A percentile compares a stretch with the other conserved stretches of the same genome.
Conservation (phyloP, 1,140 invertebrate genomes). For the Drosophila persimilis region DNA sequence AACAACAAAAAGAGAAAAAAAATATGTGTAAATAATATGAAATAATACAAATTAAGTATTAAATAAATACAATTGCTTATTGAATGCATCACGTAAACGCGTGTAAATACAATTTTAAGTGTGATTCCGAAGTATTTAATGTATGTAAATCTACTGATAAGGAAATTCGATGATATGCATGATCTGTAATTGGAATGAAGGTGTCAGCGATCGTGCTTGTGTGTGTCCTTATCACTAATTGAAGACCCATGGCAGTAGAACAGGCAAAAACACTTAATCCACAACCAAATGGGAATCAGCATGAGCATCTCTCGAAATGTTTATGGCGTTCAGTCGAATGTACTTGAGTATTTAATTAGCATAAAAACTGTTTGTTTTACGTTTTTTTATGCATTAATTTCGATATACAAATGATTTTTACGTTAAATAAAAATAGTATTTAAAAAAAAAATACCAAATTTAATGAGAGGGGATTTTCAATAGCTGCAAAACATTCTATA, state of each 20-base stretch:
- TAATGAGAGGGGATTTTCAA: neutral
- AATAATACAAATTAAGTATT: conserved; percentile 39
- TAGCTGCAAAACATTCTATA: neutral
- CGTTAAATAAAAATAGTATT: conserved; percentile 64
- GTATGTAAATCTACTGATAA: conserved; percentile 72
- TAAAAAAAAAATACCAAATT: conserved; percentile 44
- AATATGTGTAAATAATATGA: conserved; percentile 59
- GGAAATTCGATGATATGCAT: conserved; percentile 30
- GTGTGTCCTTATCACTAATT: conserved; percentile 31
- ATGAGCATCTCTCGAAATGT: conserved; percentile 29
- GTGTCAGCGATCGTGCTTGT: conserved; percentile 25
- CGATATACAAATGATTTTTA: conserved; percentile 42
- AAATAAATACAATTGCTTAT: conserved; percentile 44
- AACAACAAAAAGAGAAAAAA: conserved; percentile 15
- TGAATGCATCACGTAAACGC: conserved; percentile 61
- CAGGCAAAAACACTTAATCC: conserved; percentile 5
- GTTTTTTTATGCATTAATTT: conserved; percentile 34
- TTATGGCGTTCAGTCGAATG: conserved; percentile 59
- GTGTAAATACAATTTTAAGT: conserved; percentile 67
- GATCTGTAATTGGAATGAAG: conserved; percentile 38
- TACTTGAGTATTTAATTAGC: conserved; percentile 63
- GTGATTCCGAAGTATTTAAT: conserved; percentile 55
- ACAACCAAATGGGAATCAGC: conserved; percentile 16
- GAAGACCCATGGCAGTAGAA: conserved; percentile 22
- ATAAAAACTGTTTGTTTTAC: conserved; percentile 53